These are phyloP conservation scores for Notolepis coatsorum DNA, from an alignment of 2,797 vertebrate species.

Conservation along the genomic window DNA sequence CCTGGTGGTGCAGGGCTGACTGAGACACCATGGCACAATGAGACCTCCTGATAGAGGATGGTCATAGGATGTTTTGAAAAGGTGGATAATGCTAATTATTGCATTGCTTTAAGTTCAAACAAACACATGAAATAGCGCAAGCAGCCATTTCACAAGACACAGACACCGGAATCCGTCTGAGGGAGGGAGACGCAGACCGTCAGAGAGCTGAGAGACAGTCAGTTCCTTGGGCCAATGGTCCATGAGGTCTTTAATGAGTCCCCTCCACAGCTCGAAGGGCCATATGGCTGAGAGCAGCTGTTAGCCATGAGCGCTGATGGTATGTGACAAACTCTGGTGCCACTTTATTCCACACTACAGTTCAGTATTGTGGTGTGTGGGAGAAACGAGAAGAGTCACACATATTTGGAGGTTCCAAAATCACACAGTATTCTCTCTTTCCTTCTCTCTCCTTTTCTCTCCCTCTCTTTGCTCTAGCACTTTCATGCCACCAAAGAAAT, in stretches of 20 bases:
- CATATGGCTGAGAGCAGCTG: slow-evolving; percentile 79
- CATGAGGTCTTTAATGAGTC: slow-evolving; percentile 75
- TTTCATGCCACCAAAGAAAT: slow-evolving; percentile 1
- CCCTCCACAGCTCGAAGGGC: slow-evolving; percentile 64
- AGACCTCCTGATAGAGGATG: no score
- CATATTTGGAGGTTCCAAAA: slow-evolving; percentile 20
- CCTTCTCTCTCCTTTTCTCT: not conserved
- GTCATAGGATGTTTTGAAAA: no score
- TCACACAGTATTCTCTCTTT: not conserved
- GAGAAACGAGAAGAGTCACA: slow-evolving; percentile 51
- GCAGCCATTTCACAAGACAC: slow-evolving; percentile 8
- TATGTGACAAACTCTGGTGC: slow-evolving; percentile 58
- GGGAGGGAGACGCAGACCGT: slow-evolving; percentile 53
- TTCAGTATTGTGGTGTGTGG: slow-evolving; percentile 27
- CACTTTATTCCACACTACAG: slow-evolving; percentile 57
- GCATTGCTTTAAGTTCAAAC: slow-evolving; percentile 13
- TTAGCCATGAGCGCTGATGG: slow-evolving; percentile 59
- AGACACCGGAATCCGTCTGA: slow-evolving; percentile 44
- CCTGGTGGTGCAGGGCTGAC: no score
- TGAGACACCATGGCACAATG: no score
- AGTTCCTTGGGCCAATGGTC: slow-evolving; percentile 71
- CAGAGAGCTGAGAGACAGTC: slow-evolving; percentile 45
- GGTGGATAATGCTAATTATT: no score
- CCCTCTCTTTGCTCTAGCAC: not conserved
- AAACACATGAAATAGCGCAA: slow-evolving; percentile 25